Evolutionary conservation across 1,140 invertebrate species (phyloP), one percentile per base, ranked within the genome.

Genomic region (Pseudachorutes palmiensis): DNA sequence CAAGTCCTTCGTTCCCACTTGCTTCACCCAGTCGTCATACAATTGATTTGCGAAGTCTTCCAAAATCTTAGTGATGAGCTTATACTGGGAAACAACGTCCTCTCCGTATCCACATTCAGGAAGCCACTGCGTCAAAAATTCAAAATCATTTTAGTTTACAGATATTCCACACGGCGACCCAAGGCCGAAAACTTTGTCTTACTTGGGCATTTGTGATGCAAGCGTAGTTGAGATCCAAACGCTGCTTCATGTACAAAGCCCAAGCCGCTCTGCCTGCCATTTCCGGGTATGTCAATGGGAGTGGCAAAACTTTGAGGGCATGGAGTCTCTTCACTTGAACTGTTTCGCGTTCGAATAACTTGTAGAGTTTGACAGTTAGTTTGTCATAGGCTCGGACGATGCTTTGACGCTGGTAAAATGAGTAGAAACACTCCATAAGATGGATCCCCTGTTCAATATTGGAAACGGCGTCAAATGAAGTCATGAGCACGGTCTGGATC

Each of bases 311-410:
- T 59, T 85, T 84, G 28, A 82, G 76, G 1, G 88, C 79, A 65
- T 91, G 78, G 63, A 88, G 85, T 64, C 86, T 83, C 74, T 90
- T 88, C 0, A 85, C 83, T 2, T 82, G 81, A 67, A 88, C 84
- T 32, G 93, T 85, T 74, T 92, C 88, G n/a, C 86, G 81, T 64
- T 83, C 83, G 74, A 93, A 90, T 77, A 90, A 82, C 28, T 83
- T 80, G 82, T 88, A 92, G 1, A 90, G 82, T 81, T 90, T 74
- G 41, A 81, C 78, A 71, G 77, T 79, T 74, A 79, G 79, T 75
- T 81, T 81, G 70, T 82, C 82, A 60, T 79, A 78, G 2, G 77
- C 78, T 64, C 79, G 72, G 32, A 75, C 74, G 57, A 81, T 80
- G 51, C 84, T 86, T 76, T 85, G 80, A 51, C 86, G 80, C 68